Evolutionary conservation across 1,140 invertebrate species (phyloP).

Genomic region (Trinorchestia longiramus): DNA sequence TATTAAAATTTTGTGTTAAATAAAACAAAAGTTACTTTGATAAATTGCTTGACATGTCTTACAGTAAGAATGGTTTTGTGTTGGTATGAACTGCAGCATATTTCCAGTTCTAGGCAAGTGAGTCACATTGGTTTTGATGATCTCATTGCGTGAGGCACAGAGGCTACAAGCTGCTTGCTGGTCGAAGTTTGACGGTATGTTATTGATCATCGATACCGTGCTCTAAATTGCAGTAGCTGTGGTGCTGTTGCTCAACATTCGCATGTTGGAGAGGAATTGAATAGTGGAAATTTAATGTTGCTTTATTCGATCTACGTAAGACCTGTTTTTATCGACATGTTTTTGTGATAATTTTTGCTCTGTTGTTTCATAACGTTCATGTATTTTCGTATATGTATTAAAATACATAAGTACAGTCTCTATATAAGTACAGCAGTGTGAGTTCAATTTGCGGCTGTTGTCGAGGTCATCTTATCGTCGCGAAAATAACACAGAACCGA

Average conservation of each 20-base stretch:
- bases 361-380: no score
- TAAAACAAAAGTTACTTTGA: background rate
- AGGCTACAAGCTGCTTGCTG: background rate
- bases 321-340: no score
- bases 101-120: background rate
- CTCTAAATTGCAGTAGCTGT: background rate
- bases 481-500: constrained; percentile 38
- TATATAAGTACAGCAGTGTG: background rate
- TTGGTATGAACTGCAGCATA: background rate
- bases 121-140: background rate
- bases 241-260: background rate
- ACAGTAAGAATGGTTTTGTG: background rate
- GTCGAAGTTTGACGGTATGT: background rate
- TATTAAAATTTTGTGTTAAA: no score
- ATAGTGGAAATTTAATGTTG: no score
- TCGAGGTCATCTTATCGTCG: background rate
- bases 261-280: background rate
- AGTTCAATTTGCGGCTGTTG: background rate
- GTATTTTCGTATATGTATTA: no score
- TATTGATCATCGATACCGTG: background rate
- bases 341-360: no score
- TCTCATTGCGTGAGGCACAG: background rate
- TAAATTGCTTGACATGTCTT: background rate
- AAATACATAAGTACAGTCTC: no score
- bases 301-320: no score